Conservation (phyloP, 1,140 invertebrate species). For the Rhagoletis pomonella region DNA sequence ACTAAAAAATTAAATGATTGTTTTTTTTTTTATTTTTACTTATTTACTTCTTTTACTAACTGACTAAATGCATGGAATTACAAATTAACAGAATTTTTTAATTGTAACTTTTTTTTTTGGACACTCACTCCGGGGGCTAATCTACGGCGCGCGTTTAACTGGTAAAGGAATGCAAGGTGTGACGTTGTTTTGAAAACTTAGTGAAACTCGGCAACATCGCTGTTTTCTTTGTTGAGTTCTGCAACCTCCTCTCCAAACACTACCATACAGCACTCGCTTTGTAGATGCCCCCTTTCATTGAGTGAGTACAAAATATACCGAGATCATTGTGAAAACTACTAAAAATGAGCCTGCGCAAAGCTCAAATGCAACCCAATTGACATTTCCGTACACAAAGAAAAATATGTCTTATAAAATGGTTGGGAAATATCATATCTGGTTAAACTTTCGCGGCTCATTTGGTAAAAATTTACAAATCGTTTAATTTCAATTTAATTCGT, state of each 20-base stretch:
- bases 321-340: slow-evolving; percentile 74
- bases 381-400: slow-evolving; percentile 8
- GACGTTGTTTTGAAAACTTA: no score
- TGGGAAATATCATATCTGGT: slow-evolving; percentile 8
- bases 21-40: no score
- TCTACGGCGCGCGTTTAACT: neutral
- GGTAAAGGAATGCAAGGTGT: neutral
- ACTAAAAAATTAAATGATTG: slow-evolving; percentile 12
- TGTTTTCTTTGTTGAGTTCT: neutral
- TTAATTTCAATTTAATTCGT: slow-evolving; percentile 48
- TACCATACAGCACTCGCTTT: slow-evolving; percentile 4
- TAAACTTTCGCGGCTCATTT: slow-evolving; percentile 54
- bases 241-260: neutral
- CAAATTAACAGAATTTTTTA: slow-evolving; percentile 40
- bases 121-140: neutral
- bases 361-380: neutral
- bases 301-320: slow-evolving; percentile 69
- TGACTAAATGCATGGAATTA: slow-evolving; percentile 19
- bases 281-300: neutral
- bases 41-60: slow-evolving; percentile 1
- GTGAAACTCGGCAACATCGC: neutral
- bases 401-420: neutral
- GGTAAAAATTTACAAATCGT: slow-evolving; percentile 54
- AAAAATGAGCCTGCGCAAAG: slow-evolving; percentile 61
- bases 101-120: slow-evolving; percentile 28